Evolutionary conservation across 2,888 invertebrate genomes (phyloP).

Genomic region (Ormyrus pomaceus): DNA sequence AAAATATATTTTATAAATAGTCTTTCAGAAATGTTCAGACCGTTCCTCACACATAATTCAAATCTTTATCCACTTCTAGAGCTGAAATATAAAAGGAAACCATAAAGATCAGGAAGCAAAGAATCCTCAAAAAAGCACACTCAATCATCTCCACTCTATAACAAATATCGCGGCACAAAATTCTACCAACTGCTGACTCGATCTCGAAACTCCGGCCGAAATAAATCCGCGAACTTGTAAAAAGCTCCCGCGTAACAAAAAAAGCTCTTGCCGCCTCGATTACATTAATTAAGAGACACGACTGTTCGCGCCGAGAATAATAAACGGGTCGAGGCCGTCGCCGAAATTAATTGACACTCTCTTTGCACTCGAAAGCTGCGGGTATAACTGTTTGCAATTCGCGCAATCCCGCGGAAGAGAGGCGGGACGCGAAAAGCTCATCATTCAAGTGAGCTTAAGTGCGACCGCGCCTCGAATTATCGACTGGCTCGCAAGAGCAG

Average conservation of each 20-base stretch:
- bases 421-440: slow-evolving; percentile 32
- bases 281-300: slow-evolving; percentile 24
- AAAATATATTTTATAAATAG: no score
- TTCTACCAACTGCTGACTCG: no score
- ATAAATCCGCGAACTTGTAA: no score
- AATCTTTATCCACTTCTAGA: no score
- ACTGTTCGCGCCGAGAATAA: neutral
- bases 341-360: slow-evolving; percentile 45
- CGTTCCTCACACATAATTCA: no score
- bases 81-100: no score
- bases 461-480: slow-evolving; percentile 41
- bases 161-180: no score
- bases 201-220: no score
- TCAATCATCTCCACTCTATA: no score
- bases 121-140: no score
- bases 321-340: slow-evolving; percentile 34
- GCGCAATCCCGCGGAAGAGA: slow-evolving; percentile 22
- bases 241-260: neutral
- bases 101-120: no score
- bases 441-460: slow-evolving; percentile 39
- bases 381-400: slow-evolving; percentile 4
- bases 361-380: slow-evolving; percentile 11
- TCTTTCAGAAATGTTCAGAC: no score
- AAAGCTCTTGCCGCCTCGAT: neutral
- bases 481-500: slow-evolving; percentile 50